A percentile compares a stretch with the other conserved stretches of the same genome.
Conservation (phyloP, 1,140 invertebrate genomes). For the Drosophila sechellia region DNA sequence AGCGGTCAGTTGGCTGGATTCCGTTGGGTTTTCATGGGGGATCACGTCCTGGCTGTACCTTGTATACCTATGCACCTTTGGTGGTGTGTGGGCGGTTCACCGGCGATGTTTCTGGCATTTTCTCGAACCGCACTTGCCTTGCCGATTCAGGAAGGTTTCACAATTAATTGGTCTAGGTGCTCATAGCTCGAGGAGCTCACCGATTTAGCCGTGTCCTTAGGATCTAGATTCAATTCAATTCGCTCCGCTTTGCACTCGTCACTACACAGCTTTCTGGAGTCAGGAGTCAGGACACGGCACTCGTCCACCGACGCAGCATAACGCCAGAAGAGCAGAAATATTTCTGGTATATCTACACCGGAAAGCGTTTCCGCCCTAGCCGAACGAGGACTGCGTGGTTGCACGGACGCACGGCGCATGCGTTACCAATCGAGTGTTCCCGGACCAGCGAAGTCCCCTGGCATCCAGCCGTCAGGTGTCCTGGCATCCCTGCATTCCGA, state of each 20-base stretch:
- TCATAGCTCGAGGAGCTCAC: constrained; percentile 20
- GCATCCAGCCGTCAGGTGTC: background rate
- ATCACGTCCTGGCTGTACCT: background rate
- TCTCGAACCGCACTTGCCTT: constrained; percentile 11
- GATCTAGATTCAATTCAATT: constrained; percentile 66
- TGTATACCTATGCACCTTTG: background rate
- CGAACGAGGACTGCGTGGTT: constrained; percentile 12
- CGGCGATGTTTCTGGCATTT: constrained; percentile 8
- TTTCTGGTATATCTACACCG: constrained; percentile 82
- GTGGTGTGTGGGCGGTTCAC: constrained; percentile 17
- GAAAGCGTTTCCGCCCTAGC: constrained; percentile 83
- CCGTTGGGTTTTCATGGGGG: background rate
- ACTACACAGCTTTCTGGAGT: constrained; percentile 13
- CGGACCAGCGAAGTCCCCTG: constrained; percentile 3
- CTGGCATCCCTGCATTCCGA: constrained; percentile 13
- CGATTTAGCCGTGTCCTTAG: constrained; percentile 52
- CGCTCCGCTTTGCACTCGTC: constrained; percentile 7
- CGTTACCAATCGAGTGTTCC: constrained; percentile 31
- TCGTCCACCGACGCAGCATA: constrained; percentile 38
- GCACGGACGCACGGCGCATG: constrained; percentile 45
- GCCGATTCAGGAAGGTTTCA: constrained; percentile 18
- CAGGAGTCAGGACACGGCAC: constrained; percentile 3
- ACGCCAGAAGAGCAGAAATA: constrained; percentile 71
- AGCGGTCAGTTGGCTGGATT: background rate
- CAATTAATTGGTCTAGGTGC: constrained; percentile 13